Base-by-base conservation (phyloP, 2,113 vertebrate species). In the Vulpes ferrilata region DNA sequence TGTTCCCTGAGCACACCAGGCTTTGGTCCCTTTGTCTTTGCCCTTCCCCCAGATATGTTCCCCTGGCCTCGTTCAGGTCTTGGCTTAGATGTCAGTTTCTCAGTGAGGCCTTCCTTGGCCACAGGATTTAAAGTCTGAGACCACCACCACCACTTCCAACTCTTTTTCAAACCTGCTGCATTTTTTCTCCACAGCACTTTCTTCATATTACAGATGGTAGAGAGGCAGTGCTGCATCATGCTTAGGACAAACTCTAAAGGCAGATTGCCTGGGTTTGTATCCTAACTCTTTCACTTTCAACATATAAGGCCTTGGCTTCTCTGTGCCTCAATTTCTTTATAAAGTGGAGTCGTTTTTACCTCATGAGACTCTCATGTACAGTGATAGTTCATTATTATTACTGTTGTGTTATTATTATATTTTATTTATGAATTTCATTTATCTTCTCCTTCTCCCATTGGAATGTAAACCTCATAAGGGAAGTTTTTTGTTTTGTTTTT, bases 401-500 rank as follows among this genome's bases (percentile, higher is more conserved):
- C 48, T 62, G 15, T 79, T 59, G 4, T 88, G 5, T 35, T 83
- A 17, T 60, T 84, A 17, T 83, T 82, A 69, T 10, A 57, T 91
- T 88, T 84, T 60, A 84, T 43, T 81, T 82, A 48, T 35, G 62
- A 78, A 60, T 89, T 88, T 27, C 64, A 10, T 55, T 76, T 90
- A 32, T 79, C 53, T 90, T 85, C 22, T 67, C 48, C 23, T 35
- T 35, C 35, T 48, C 16, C 67, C 67, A 82, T 11, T 83, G 12
- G 55, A 95, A 93, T 78, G 71, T 90, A 88, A 92, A 91, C 88
- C 59, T 38, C 53, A 65, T 79, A 23, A 96, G 3, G 8, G 3
- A 30, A 93, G 8, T 69, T 67, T n/a, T n/a, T 67, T 67, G 5
- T 30, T 65, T 65, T 65, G 2, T 53, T 38, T 71, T 55, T 80